Conservation (phyloP, 1,140 invertebrate species). For the Solenopsis fugax region DNA sequence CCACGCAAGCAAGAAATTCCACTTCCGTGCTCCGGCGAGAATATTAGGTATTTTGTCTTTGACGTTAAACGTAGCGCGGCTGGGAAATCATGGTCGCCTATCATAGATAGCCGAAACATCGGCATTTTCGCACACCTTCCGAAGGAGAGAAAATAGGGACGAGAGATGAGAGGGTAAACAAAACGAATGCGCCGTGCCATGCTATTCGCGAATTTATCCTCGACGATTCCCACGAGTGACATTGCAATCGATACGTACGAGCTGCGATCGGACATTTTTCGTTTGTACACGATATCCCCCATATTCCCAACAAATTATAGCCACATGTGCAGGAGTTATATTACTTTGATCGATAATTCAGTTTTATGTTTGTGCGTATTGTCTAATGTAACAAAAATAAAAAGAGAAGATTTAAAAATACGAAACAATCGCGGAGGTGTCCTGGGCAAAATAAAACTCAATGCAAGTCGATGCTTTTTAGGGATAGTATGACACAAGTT, state of each 20-base stretch:
- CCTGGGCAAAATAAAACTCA: too few relatives aligned
- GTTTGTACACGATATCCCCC: conserved; percentile 34
- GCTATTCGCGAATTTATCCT: conserved; percentile 65
- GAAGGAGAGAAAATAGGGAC: conserved; percentile 39
- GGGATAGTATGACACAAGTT: not conserved
- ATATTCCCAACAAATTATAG: conserved; percentile 48
- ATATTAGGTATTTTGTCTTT: conserved; percentile 72
- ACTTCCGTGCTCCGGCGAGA: conserved; percentile 63
- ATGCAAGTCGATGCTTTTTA: not conserved
- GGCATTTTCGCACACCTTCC: conserved; percentile 6
- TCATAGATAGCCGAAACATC: conserved; percentile 40
- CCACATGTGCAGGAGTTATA: not conserved
- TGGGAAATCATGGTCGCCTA: conserved; percentile 32
- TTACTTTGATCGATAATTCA: conserved; percentile 28
- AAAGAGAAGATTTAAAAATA: not conserved
- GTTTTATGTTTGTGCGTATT: conserved; percentile 7
- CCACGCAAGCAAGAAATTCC: conserved; percentile 74
- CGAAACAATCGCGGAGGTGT: too few relatives aligned
- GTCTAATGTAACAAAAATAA: conserved; percentile 10
- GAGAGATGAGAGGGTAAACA: not conserved
- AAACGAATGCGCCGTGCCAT: conserved; percentile 39
- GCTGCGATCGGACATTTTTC: conserved; percentile 54
- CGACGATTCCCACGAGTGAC: conserved; percentile 71
- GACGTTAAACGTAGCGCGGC: conserved; percentile 25
- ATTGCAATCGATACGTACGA: conserved; percentile 70